These are phyloP conservation scores for Pholis gunnellus DNA, from an alignment of 2,113 vertebrate species.

Conservation along the genomic window DNA sequence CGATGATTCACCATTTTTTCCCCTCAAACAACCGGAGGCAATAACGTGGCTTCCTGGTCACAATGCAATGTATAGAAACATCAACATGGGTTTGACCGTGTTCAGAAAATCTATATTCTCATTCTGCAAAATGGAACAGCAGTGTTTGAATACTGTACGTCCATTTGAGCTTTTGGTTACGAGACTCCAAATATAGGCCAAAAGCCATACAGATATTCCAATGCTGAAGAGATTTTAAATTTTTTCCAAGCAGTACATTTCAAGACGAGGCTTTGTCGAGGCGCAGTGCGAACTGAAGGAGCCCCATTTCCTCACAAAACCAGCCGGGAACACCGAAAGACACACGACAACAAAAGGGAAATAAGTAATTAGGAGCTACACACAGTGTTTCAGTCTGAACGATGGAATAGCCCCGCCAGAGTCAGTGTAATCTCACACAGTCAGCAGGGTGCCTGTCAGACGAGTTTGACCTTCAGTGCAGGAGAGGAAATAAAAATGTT, in stretches of 20 bases:
- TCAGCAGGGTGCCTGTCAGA: not conserved
- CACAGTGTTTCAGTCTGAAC: not conserved
- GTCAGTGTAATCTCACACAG: not conserved
- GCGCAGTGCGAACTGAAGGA: not conserved
- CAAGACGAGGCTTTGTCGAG: not conserved
- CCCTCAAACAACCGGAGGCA: not conserved
- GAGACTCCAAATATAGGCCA: not conserved
- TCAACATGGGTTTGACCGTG: not conserved
- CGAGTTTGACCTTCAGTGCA: not conserved
- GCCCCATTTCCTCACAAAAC: not conserved
- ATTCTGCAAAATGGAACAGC: not conserved
- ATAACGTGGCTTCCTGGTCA: constrained; percentile 14
- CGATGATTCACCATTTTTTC: not conserved
- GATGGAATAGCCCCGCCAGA: not conserved
- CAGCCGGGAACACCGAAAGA: not conserved
- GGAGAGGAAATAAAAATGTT: too few relatives aligned
- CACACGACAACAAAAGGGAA: not conserved
- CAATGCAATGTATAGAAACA: constrained; percentile 14
- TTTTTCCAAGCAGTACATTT: not conserved
- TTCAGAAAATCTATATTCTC: constrained; percentile 2
- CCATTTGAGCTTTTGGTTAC: not conserved
- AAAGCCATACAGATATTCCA: not conserved
- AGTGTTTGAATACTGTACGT: constrained; percentile 13
- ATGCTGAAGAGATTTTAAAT: not conserved
- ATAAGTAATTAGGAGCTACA: not conserved